Evolutionary conservation across 2,797 vertebrate species (phyloP), one percentile per base, ranked within the genome.

Genomic region (Corythornis leucogaster): DNA sequence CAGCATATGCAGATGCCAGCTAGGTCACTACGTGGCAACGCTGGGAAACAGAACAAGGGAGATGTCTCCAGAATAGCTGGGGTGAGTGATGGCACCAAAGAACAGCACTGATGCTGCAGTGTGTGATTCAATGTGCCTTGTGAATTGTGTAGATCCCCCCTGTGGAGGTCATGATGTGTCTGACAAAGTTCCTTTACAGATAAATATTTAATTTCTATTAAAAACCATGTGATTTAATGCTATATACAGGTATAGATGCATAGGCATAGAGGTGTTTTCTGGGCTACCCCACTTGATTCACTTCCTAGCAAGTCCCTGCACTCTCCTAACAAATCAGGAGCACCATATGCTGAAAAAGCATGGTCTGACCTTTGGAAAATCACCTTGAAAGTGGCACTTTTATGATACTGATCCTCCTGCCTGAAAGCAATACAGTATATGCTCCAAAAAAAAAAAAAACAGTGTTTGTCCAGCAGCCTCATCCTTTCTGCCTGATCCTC

Each of bases 161-260:
- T 40, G 64, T 2, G 43, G 77, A 48, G 70, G 17, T 15, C 38
- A 6, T n/a, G 17, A 3, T 3, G 0, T 0, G 5, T 10, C 77
- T 53, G 18, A 79, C 70, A 4, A 68, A 30, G 66, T 38, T 51
- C 25, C 6, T 70, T 43, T n/a, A 33, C 42, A 35, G 61, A 38
- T 15, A 45, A 80, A 61, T 68, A 42, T 48, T 87, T 35, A 11
- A 33, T 31, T 82, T 67, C 3, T 53, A 1, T 18, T 38, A 58
- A 50, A 21, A 58, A 86, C 85, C 85, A 7, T 8, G 22, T 31
- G 19, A 7, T 48, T 22, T 48, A 13, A 19, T 30, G 54, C 20
- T 6, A 4, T 14, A 3, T 16, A 17, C 0, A 43, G 33, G 51
- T 22, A 17, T n/a, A 7, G 57, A 55, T 24, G 16, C 7, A 1